These are phyloP conservation scores for Dreissena rostriformis DNA, from an alignment of 1,140 invertebrate species.

Conservation along the genomic window DNA sequence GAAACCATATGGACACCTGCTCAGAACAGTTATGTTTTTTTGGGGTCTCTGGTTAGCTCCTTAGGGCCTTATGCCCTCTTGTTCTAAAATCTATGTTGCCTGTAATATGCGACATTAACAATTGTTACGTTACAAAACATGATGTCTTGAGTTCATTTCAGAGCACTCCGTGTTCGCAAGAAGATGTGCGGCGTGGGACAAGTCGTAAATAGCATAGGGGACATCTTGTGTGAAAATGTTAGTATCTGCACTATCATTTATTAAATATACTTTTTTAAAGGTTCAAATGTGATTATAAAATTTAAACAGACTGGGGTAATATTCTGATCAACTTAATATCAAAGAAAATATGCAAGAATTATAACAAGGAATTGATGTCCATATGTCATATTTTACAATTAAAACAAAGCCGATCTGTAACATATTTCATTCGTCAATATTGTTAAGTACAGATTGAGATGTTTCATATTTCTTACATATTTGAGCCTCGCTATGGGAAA, in stretches of 20 bases:
- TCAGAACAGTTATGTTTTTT: no score
- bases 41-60: no score
- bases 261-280: no score
- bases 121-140: neutral
- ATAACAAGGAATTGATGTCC: neutral
- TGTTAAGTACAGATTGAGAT: neutral
- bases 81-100: no score
- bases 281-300: no score
- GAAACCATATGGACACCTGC: no score
- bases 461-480: neutral
- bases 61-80: no score
- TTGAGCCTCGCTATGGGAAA: no score
- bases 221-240: conserved; percentile 91
- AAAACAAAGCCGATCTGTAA: neutral
- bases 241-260: conserved; percentile 72
- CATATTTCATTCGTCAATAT: neutral
- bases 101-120: neutral
- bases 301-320: no score
- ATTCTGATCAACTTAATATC: no score
- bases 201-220: conserved; percentile 87
- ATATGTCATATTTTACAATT: neutral
- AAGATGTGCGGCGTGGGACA: conserved; percentile 85
- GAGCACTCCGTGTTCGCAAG: conserved; percentile 85
- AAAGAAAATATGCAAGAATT: no score
- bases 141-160: conserved; percentile 74